Evolutionary conservation across 2,888 invertebrate species (phyloP), one percentile per base, ranked within the genome.

Genomic region (Andrena praecox): DNA sequence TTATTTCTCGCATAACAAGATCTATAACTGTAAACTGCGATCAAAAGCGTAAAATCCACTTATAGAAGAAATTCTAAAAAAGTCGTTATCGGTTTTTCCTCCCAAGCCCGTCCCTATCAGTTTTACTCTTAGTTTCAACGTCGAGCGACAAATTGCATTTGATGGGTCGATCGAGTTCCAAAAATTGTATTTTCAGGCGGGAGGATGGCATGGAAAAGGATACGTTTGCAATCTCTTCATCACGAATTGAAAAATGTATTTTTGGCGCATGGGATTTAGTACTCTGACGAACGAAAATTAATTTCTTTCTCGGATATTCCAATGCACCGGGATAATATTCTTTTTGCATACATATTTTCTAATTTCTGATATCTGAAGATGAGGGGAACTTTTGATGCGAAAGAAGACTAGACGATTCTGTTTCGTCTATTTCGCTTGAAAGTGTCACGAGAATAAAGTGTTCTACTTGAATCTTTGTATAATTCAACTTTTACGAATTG

Each of bases 61-160:
- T 80, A 86, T 71, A 48, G 69, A 50, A 52, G 35, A 60, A 77
- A 80, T 82, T 69, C 70, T 54, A 50, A 75, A 85, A 79, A 74
- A 67, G 80, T 85, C 75, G 68, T 85, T 83, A 80, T 85, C 66
- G 71, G 67, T 77, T 80, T 75, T 80, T 42, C 74, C 70, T 66
- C 24, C 42, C 64, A 27, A 83, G 29, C 31, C 35, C 24, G 29
- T 62, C 64, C 56, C 82, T 74, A 73, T 77, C 75, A 66, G 72
- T 78, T 79, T 74, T 74, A 69, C 69, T 74, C 69, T 77, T 80
- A 81, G 80, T 74, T 81, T 79, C 74, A 74, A 74, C 80, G 68
- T 73, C 73, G 62, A 42, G 64, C 73, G 77, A 64, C 81, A 73
- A 79, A 81, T 71, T 69, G 72, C 66, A 74, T 79, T 73, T 56